Conservation (phyloP, 2,113 vertebrate genomes). For the Loxodonta africana region DNA sequence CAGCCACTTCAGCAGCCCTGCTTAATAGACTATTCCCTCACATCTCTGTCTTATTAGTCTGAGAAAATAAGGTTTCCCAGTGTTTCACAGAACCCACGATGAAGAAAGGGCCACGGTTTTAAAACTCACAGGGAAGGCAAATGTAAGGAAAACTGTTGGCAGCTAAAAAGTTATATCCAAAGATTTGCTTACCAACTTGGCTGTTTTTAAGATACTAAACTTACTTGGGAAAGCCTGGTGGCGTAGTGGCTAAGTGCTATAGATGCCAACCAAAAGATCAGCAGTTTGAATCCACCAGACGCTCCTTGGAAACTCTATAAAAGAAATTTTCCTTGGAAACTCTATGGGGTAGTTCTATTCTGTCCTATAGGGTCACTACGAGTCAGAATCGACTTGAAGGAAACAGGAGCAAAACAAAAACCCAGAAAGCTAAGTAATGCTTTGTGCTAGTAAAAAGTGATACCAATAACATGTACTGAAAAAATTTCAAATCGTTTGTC, state of each 20-base stretch:
- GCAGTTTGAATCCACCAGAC: too few species aligned
- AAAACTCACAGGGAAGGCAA: constrained; percentile 17
- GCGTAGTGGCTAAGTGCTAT: too few species aligned
- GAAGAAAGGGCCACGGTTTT: background rate
- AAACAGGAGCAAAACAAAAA: constrained; percentile 31
- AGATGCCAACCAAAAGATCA: too few species aligned
- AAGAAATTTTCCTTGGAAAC: too few species aligned
- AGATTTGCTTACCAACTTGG: background rate
- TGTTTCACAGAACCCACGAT: constrained; percentile 9
- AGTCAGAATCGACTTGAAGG: too few species aligned
- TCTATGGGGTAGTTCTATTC: too few species aligned
- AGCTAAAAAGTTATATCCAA: constrained; percentile 10
- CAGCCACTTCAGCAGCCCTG: background rate
- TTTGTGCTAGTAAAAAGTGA: background rate
- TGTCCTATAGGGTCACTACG: too few species aligned
- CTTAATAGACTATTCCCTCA: constrained; percentile 19
- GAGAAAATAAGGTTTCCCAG: constrained; percentile 52
- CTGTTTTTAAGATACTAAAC: constrained; percentile 13
- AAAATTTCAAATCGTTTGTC: background rate
- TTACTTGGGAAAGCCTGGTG: background rate
- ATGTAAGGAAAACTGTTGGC: background rate
- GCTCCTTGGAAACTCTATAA: too few species aligned
- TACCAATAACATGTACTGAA: background rate
- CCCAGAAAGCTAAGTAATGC: background rate
- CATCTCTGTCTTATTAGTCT: constrained; percentile 51